Conservation (phyloP, 2,888 invertebrate species). For the Chymomyza procnemis region DNA sequence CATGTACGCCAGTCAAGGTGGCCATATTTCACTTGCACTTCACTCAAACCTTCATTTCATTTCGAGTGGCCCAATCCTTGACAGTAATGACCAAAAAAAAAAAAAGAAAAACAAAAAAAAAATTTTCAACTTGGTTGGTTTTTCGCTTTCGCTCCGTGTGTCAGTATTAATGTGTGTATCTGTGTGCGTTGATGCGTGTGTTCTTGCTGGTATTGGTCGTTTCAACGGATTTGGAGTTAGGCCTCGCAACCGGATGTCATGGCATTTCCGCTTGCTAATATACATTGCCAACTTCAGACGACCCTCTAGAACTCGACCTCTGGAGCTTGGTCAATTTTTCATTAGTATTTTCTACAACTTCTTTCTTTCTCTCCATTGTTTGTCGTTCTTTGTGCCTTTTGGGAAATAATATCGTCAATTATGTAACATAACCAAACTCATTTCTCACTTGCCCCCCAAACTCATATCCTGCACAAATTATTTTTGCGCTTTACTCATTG, state of each 20-base stretch:
- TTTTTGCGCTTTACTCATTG: not conserved
- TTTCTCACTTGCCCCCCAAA: not conserved
- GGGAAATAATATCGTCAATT: constrained; percentile 63
- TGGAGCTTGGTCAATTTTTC: constrained; percentile 33
- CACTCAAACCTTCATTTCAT: not conserved
- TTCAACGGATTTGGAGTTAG: constrained; percentile 30
- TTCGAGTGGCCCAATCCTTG: constrained; percentile 2
- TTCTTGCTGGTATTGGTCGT: constrained; percentile 18
- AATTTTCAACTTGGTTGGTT: constrained; percentile 13
- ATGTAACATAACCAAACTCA: constrained; percentile 48
- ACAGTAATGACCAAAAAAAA: constrained; percentile 6
- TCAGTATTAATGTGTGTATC: not conserved
- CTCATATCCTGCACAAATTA: not conserved
- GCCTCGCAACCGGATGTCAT: constrained; percentile 50
- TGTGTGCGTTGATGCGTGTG: not conserved
- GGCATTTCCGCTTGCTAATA: constrained; percentile 57
- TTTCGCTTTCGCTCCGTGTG: not conserved
- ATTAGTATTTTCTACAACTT: constrained; percentile 35
- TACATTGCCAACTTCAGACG: constrained; percentile 26
- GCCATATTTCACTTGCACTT: constrained; percentile 56
- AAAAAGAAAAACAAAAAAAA: constrained; percentile 3
- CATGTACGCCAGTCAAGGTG: constrained; percentile 26
- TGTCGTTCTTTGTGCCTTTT: constrained; percentile 30
- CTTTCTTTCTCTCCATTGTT: constrained; percentile 33
- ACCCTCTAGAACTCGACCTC: constrained; percentile 34